Conservation (phyloP, 2,113 vertebrate species). For the Antennarius striatus region DNA sequence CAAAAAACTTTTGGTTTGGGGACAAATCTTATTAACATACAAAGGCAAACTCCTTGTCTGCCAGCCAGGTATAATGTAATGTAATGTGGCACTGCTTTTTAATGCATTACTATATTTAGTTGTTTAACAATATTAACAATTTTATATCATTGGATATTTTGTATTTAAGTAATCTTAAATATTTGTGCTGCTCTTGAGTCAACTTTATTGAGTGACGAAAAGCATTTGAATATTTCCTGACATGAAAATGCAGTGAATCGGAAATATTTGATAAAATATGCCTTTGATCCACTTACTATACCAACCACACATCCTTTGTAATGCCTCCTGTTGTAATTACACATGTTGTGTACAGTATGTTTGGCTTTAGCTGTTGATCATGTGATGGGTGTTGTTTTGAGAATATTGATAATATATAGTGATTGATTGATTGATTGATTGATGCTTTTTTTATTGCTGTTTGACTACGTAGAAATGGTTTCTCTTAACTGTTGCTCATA, state of each 20-base stretch:
- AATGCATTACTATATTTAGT: constrained; percentile 39
- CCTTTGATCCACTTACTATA: background rate
- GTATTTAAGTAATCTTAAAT: constrained; percentile 17
- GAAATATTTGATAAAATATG: constrained; percentile 7
- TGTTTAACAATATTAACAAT: constrained; percentile 35
- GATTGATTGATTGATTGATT: too few species aligned
- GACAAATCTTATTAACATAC: constrained; percentile 69
- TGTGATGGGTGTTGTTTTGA: background rate
- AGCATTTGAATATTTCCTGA: background rate
- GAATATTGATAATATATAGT: too few species aligned
- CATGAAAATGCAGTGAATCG: background rate
- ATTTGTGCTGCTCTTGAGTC: too few species aligned
- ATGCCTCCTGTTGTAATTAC: constrained; percentile 9
- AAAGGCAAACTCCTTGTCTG: constrained; percentile 46
- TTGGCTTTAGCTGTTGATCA: background rate
- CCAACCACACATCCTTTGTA: constrained; percentile 20
- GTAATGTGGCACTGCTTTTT: constrained; percentile 31
- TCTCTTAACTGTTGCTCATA: background rate
- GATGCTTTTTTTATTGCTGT: background rate
- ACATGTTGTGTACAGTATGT: background rate
- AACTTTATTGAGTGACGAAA: too few species aligned
- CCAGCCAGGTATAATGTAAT: constrained; percentile 52
- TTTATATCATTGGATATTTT: constrained; percentile 40
- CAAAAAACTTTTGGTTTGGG: constrained; percentile 55
- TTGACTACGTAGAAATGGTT: background rate